Conservation (phyloP, 2,888 invertebrate species). For the Ametastegia equiseti region DNA sequence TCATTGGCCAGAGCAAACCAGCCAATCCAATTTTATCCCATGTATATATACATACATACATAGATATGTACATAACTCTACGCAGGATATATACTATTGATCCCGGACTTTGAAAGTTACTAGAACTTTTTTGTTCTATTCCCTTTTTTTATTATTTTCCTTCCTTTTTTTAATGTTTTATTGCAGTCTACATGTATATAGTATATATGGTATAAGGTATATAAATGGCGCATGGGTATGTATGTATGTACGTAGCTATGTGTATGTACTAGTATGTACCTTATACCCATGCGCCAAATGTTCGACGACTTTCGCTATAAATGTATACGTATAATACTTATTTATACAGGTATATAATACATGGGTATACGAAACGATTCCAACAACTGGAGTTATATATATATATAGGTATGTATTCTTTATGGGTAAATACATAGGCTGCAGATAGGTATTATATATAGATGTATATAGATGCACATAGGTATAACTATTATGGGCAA, state of each 20-base stretch:
- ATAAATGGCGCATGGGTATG: too few species aligned
- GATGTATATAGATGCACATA: too few species aligned
- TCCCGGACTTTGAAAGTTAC: slow-evolving; percentile 21
- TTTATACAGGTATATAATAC: too few species aligned
- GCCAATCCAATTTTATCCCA: slow-evolving; percentile 21
- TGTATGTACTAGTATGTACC: neutral
- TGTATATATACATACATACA: too few species aligned
- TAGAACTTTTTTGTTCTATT: neutral
- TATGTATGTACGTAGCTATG: neutral
- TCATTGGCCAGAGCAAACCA: slow-evolving; percentile 9
- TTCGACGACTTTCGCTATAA: neutral
- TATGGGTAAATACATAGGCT: too few species aligned
- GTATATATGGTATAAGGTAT: neutral
- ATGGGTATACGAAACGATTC: neutral
- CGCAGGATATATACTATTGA: slow-evolving; percentile 8
- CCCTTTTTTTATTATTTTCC: neutral
- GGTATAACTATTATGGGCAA: neutral
- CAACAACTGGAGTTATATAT: neutral
- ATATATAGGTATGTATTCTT: neutral
- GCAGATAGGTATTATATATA: too few species aligned
- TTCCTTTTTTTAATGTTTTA: neutral
- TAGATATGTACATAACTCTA: too few species aligned
- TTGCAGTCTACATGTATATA: too few species aligned
- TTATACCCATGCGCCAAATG: neutral
- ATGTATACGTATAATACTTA: neutral